Evolutionary conservation across 2,888 invertebrate genomes (phyloP).

Genomic region (Nomada goodeniana): DNA sequence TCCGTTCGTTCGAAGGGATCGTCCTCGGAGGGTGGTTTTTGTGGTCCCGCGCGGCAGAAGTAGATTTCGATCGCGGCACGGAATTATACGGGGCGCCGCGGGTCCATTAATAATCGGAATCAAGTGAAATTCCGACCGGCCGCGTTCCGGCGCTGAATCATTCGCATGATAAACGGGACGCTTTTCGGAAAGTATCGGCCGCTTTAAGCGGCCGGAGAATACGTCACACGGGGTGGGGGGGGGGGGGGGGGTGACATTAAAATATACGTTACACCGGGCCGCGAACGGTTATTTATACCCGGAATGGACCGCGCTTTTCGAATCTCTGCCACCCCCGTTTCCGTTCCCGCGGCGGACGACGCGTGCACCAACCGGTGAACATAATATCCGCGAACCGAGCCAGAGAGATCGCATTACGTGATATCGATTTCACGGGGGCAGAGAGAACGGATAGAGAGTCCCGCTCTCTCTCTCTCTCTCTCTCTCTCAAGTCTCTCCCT

Average conservation of each 20-base stretch:
- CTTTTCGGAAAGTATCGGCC: conserved; percentile 44
- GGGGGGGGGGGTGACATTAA: conserved; percentile 42
- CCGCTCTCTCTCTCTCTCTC: not conserved
- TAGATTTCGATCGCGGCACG: not conserved
- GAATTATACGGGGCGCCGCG: conserved; percentile 25
- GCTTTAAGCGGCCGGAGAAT: conserved; percentile 39
- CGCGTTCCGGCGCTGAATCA: conserved; percentile 47
- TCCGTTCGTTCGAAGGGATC: no score
- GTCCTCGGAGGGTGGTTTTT: no score
- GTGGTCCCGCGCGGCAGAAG: no score
- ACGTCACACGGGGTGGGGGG: conserved; percentile 22
- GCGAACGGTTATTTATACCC: conserved; percentile 40
- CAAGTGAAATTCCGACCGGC: conserved; percentile 48
- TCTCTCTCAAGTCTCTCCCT: conserved; percentile 33
- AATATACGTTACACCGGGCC: conserved; percentile 37
- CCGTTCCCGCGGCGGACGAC: not conserved
- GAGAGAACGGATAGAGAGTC: conserved; percentile 31
- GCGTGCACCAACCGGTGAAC: conserved; percentile 32
- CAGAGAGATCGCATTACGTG: conserved; percentile 73
- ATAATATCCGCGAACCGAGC: conserved; percentile 60
- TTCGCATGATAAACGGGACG: conserved; percentile 53
- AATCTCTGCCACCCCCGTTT: not conserved
- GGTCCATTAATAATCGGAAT: conserved; percentile 56
- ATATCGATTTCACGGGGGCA: conserved; percentile 73
- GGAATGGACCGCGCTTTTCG: conserved; percentile 31